Conservation (phyloP, 35 echinoderm and acorn worm species). For the Diadema setosum region DNA sequence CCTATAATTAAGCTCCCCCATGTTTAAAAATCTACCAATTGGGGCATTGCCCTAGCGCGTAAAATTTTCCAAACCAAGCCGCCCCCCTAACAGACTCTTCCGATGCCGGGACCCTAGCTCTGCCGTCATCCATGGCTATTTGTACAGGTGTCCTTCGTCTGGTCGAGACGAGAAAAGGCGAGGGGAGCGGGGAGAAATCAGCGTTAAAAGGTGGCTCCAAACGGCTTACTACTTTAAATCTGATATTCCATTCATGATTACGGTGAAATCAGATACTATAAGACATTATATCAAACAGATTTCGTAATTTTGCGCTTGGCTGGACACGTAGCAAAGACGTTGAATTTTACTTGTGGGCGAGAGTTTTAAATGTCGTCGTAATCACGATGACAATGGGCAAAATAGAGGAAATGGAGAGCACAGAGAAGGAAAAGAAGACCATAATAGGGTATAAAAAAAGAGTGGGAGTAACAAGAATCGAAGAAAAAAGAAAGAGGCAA, state of each 20-base stretch:
- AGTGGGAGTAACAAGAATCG: background rate
- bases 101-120: too few relatives aligned
- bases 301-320: background rate
- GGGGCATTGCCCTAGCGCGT: background rate
- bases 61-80: background rate
- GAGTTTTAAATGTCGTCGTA: background rate
- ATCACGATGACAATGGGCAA: background rate
- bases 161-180: background rate
- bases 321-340: background rate
- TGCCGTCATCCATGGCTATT: slow-evolving; percentile 11
- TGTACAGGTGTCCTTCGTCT: background rate
- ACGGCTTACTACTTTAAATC: background rate
- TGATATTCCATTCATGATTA: slow-evolving; percentile 2
- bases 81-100: background rate
- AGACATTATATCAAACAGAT: background rate
- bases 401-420: background rate
- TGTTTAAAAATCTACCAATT: background rate
- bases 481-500: background rate
- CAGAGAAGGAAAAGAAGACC: background rate
- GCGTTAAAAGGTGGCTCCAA: background rate
- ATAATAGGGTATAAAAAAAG: background rate
- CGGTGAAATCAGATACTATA: background rate
- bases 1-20: background rate
- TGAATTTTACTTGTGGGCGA: background rate
- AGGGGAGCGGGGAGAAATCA: too few relatives aligned